Conservation (phyloP, 2,888 invertebrate species). For the Cheilosia grossa region DNA sequence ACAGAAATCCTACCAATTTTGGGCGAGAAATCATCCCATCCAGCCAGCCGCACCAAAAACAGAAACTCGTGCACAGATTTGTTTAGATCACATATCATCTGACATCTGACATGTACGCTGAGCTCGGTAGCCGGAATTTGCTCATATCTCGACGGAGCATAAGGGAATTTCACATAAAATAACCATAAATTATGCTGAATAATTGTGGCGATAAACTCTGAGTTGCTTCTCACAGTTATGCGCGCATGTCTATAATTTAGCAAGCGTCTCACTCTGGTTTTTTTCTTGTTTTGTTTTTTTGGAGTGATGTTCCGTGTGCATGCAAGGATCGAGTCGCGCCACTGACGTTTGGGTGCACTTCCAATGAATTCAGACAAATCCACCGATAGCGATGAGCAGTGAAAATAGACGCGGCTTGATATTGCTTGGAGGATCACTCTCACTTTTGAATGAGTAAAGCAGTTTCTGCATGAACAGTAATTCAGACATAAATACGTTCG, state of each 20-base stretch:
- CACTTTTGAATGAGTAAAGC: slow-evolving; percentile 9
- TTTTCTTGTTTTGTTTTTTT: not conserved
- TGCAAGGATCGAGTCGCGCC: slow-evolving; percentile 37
- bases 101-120: slow-evolving; percentile 63
- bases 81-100: slow-evolving; percentile 71
- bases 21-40: slow-evolving; percentile 65
- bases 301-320: slow-evolving; percentile 65
- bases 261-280: slow-evolving; percentile 9
- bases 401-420: slow-evolving; percentile 13
- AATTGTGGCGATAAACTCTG: slow-evolving; percentile 69
- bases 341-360: slow-evolving; percentile 21
- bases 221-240: slow-evolving; percentile 59
- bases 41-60: slow-evolving; percentile 43
- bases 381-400: slow-evolving; percentile 5
- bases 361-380: slow-evolving; percentile 18
- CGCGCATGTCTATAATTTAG: slow-evolving; percentile 65
- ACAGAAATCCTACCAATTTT: slow-evolving; percentile 61
- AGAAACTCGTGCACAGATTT: slow-evolving; percentile 73
- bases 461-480: not conserved
- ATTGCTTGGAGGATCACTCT: slow-evolving; percentile 46
- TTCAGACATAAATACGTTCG: not conserved
- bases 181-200: slow-evolving; percentile 69
- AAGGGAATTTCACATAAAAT: slow-evolving; percentile 67
- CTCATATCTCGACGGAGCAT: slow-evolving; percentile 44
- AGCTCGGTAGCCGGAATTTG: slow-evolving; percentile 61